Conservation (phyloP, 2,888 invertebrate genomes). For the Synergus laeviventris region DNA sequence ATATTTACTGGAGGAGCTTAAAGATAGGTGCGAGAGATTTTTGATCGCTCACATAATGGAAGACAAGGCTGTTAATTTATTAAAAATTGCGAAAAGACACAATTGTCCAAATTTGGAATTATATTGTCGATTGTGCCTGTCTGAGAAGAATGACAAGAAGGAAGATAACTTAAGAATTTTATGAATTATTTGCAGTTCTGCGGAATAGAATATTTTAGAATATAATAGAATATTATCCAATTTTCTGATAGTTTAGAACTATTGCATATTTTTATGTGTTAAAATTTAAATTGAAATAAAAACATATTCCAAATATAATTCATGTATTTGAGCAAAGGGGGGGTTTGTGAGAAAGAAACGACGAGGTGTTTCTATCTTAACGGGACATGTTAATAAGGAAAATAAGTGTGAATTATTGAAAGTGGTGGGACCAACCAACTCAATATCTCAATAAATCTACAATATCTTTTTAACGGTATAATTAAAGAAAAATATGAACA, state of each 20-base stretch:
- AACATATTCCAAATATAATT: too few relatives aligned
- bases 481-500: background rate
- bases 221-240: too few relatives aligned
- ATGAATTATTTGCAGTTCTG: background rate
- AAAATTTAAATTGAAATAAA: background rate
- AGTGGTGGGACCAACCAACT: too few relatives aligned
- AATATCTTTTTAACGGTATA: too few relatives aligned
- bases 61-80: background rate
- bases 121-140: slow-evolving; percentile 3
- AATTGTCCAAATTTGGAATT: slow-evolving; percentile 22
- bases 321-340: too few relatives aligned
- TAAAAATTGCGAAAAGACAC: background rate
- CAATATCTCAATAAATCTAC: background rate
- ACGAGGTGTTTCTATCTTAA: too few relatives aligned
- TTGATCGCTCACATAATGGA: background rate
- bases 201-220: background rate
- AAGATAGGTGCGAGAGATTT: slow-evolving; percentile 10
- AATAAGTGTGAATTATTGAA: too few relatives aligned
- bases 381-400: too few relatives aligned
- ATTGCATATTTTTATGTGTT: background rate
- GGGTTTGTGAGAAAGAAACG: too few relatives aligned
- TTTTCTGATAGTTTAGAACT: background rate
- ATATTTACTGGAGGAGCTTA: slow-evolving; percentile 15
- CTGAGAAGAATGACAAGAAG: background rate
- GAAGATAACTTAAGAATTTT: background rate